Base-by-base conservation (phyloP, 2,113 vertebrate species). In the Asarcornis scutulata region DNA sequence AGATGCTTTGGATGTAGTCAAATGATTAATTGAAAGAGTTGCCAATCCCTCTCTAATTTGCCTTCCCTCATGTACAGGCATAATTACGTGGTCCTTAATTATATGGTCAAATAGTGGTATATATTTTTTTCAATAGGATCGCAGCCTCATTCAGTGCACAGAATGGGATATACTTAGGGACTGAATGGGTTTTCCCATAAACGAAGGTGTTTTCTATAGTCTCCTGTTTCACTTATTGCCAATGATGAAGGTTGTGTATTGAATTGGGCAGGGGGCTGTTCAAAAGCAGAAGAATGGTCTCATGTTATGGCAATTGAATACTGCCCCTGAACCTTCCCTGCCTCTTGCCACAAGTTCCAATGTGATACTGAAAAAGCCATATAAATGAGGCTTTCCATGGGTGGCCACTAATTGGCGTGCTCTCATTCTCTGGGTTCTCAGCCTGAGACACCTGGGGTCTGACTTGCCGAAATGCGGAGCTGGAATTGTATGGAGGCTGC, bases 371-470 rank as follows among this genome's bases (percentile, higher is more conserved):
- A 93, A 94, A 89, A 93, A 95, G 50, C 66, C 40, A 20, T 17
- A 3, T 87, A 91, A 96, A 92, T 78, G 58, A 91, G 75, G 17
- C 73, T 94, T 96, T 95, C 83, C 77, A 87, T 86, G 67, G 88
- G 92, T 95, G 88, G 92, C 64, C 73, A 42, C 86, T 96, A 96
- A 96, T 95, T 96, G 92, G 80, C 62, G 72, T 50, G 42, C 86
- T 91, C 85, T 96, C 17, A 34, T 95, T 94, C 94, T 94, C 91
- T 83, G 77, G 50, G 16, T 84, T 90, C 81, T 76, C 69, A 82
- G 25, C 42, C 59, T 76, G 80, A 93, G 80, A 67, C 93, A 96
- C 80, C 93, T 96, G 95, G 74, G 90, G 83, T 88, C 80, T 78
- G 73, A 66, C 53, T 69, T 75, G 58, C 44, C 67, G 59, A 83